phyloP scores from a whole-genome alignment of 2,888 invertebrate genomes.

The Choreutis nemorana region DNA sequence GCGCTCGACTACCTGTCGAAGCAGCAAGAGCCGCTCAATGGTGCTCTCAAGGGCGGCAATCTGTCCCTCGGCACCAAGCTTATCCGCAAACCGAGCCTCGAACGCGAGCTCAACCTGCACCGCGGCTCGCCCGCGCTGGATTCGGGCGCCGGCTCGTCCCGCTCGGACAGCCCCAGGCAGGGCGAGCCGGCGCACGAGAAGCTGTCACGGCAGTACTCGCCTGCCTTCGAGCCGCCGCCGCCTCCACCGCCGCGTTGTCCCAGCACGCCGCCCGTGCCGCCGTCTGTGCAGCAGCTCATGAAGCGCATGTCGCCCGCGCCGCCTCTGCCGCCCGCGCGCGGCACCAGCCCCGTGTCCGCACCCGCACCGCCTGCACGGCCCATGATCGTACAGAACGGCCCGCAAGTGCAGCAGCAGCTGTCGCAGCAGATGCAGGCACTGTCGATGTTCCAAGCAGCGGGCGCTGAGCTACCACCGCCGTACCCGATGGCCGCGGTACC shows the following conservation, averaged over 20 bases:
- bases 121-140: slow-evolving; percentile 88
- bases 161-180: slow-evolving; percentile 88
- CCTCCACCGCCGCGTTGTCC: slow-evolving; percentile 79
- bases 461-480: slow-evolving; percentile 74
- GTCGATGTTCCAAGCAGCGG: slow-evolving; percentile 74
- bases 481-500: slow-evolving; percentile 71
- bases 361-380: slow-evolving; percentile 71
- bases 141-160: slow-evolving; percentile 87
- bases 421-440: slow-evolving; percentile 89
- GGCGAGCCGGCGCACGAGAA: slow-evolving; percentile 67
- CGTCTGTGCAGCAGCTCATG: slow-evolving; percentile 64
- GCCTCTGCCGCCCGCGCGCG: slow-evolving; percentile 69
- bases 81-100: slow-evolving; percentile 87
- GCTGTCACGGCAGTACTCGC: slow-evolving; percentile 76
- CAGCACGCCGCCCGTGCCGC: slow-evolving; percentile 73
- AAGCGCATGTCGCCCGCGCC: slow-evolving; percentile 72
- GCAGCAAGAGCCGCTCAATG: slow-evolving; percentile 66
- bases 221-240: slow-evolving; percentile 73
- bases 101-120: slow-evolving; percentile 78
- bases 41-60: slow-evolving; percentile 60
- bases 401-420: slow-evolving; percentile 85
- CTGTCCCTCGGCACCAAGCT: slow-evolving; percentile 74
- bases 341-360: slow-evolving; percentile 79
- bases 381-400: slow-evolving; percentile 84
- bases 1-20: slow-evolving; percentile 74